These are phyloP conservation scores for Chalcis sispes DNA, from an alignment of 2,888 invertebrate species.

Conservation along the genomic window DNA sequence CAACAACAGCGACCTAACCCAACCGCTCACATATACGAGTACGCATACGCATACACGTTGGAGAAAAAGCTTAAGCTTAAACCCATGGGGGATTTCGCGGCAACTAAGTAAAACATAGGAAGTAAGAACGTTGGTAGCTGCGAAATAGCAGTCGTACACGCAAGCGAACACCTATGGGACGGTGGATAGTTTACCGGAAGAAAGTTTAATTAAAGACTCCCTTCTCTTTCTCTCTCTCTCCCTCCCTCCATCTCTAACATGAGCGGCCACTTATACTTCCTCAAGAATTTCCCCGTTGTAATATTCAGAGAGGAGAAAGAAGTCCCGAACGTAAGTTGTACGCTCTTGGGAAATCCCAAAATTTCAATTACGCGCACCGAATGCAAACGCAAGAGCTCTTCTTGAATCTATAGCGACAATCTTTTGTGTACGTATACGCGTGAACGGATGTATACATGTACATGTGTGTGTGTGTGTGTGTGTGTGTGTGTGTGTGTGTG, in stretches of 20 bases:
- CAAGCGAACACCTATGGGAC: no score
- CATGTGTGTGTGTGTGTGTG: no score
- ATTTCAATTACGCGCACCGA: slow-evolving; percentile 26
- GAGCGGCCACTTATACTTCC: no score
- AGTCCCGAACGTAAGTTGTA: neutral
- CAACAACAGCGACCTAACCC: no score
- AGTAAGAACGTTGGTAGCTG: neutral
- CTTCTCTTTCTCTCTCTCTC: neutral
- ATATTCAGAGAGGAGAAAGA: slow-evolving; percentile 13
- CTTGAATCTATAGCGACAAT: no score
- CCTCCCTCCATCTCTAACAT: neutral
- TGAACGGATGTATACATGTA: no score
- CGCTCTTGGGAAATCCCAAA: neutral
- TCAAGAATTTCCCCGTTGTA: slow-evolving; percentile 3
- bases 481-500: no score
- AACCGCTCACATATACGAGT: no score
- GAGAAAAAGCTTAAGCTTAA: no score
- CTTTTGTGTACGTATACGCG: no score
- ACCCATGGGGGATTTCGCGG: no score
- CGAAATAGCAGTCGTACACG: neutral
- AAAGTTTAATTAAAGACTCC: slow-evolving; percentile 47
- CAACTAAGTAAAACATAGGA: slow-evolving; percentile 9
- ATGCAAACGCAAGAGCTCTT: neutral
- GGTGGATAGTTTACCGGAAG: neutral
- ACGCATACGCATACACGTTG: no score